phyloP scores from a whole-genome alignment of 2,797 vertebrate genomes.

The Cottoperca gobio region DNA sequence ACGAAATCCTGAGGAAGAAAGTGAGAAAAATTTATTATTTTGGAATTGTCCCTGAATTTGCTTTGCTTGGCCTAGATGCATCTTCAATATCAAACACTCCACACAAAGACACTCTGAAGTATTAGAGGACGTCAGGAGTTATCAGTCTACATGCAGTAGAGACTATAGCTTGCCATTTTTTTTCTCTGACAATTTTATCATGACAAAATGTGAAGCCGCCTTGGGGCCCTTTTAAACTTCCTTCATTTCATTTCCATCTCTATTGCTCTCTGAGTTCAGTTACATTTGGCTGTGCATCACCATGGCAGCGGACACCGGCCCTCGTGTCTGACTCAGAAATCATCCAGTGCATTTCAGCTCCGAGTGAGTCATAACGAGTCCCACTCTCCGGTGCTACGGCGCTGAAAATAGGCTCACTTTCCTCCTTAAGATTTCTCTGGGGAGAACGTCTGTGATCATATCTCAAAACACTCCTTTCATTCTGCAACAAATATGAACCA shows the following conservation, averaged over 20 bases:
- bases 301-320: constrained; percentile 76
- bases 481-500: constrained; percentile 61
- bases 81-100: constrained; percentile 22
- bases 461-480: constrained; percentile 66
- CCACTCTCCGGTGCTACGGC: constrained; percentile 57
- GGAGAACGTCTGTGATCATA: constrained; percentile 66
- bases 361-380: constrained; percentile 74
- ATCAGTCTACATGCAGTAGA: constrained; percentile 41
- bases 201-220: constrained; percentile 60
- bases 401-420: constrained; percentile 72
- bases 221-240: constrained; percentile 61
- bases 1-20: constrained; percentile 11
- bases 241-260: constrained; percentile 70
- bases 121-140: constrained; percentile 29
- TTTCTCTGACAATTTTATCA: constrained; percentile 53
- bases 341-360: constrained; percentile 68
- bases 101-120: constrained; percentile 19
- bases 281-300: constrained; percentile 73
- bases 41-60: constrained; percentile 26
- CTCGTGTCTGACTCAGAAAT: constrained; percentile 68
- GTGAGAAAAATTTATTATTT: constrained; percentile 28
- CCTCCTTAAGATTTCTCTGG: constrained; percentile 68
- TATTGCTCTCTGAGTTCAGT: constrained; percentile 61
- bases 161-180: constrained; percentile 38
- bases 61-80: constrained; percentile 14